Evolutionary conservation across 2,797 vertebrate species (phyloP).

Genomic region (Thripadectes ignobilis): DNA sequence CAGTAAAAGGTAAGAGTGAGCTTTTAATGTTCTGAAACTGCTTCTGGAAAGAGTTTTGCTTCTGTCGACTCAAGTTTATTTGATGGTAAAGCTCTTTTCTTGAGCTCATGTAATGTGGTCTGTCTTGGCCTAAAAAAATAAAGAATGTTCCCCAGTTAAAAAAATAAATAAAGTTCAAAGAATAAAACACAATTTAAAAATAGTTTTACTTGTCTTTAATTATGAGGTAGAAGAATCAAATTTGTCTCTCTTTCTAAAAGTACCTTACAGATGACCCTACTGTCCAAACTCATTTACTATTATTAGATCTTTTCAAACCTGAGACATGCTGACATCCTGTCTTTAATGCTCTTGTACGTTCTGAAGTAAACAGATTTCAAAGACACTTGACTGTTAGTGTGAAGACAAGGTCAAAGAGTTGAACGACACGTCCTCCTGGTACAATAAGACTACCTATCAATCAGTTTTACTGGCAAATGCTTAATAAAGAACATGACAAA

Average conservation of each 20-base stretch:
- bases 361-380: constrained; percentile 64
- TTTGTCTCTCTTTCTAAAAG: constrained; percentile 1
- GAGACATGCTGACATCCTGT: constrained; percentile 44
- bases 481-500: constrained; percentile 26
- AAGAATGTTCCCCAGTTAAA: neutral
- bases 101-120: neutral
- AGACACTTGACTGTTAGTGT: constrained; percentile 8
- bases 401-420: constrained; percentile 49
- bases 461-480: constrained; percentile 54
- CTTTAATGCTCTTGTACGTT: constrained; percentile 55
- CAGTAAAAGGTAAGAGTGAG: neutral
- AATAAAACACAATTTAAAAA: neutral
- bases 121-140: neutral
- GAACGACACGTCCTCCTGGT: constrained; percentile 8
- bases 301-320: constrained; percentile 38
- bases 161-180: neutral
- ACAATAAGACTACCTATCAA: constrained; percentile 24
- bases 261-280: neutral
- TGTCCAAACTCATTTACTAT: constrained; percentile 24
- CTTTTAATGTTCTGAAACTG: neutral
- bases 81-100: neutral
- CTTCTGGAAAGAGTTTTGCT: neutral
- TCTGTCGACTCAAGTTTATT: neutral
- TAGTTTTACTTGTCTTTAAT: neutral
- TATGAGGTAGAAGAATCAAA: neutral